These are phyloP conservation scores for Aspidiotus rigidus DNA, from an alignment of 2,888 invertebrate genomes.

Conservation along the genomic window DNA sequence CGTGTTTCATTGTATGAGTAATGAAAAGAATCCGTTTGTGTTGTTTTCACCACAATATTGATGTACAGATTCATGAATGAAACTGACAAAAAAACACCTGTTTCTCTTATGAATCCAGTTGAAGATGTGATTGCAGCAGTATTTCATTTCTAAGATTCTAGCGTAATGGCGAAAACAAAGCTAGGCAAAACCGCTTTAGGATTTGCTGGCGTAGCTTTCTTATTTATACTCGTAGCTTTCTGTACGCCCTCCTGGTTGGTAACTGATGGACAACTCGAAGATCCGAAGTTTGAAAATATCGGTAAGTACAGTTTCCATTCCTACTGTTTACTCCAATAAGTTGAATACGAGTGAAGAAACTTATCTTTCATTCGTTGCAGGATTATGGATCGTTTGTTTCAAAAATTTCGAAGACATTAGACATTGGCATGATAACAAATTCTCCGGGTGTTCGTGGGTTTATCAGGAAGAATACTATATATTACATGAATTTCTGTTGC, in stretches of 20 bases:
- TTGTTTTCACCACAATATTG: neutral
- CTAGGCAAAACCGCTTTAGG: conserved; percentile 57
- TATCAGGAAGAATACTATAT: conserved; percentile 95
- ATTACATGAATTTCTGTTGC: conserved; percentile 78
- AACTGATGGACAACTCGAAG: conserved; percentile 63
- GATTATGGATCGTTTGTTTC: conserved; percentile 93
- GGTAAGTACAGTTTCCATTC: conserved; percentile 48
- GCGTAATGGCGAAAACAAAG: conserved; percentile 50
- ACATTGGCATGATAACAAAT: conserved; percentile 65
- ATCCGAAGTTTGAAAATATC: conserved; percentile 70
- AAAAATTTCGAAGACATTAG: conserved; percentile 76
- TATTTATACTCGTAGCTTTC: conserved; percentile 70
- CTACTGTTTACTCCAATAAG: too few species aligned
- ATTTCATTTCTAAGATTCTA: neutral
- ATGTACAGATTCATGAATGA: neutral
- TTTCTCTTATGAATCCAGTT: neutral
- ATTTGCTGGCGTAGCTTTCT: conserved; percentile 56
- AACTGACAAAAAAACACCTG: neutral
- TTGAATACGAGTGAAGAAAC: too few species aligned
- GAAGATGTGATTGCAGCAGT: neutral
- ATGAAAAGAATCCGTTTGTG: too few species aligned
- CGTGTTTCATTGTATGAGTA: too few species aligned
- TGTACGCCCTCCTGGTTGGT: conserved; percentile 82
- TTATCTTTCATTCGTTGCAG: conserved; percentile 46
- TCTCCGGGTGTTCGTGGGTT: conserved; percentile 91